phyloP scores from a whole-genome alignment of 2,797 vertebrate genomes.

The Taeniopygia guttata region DNA sequence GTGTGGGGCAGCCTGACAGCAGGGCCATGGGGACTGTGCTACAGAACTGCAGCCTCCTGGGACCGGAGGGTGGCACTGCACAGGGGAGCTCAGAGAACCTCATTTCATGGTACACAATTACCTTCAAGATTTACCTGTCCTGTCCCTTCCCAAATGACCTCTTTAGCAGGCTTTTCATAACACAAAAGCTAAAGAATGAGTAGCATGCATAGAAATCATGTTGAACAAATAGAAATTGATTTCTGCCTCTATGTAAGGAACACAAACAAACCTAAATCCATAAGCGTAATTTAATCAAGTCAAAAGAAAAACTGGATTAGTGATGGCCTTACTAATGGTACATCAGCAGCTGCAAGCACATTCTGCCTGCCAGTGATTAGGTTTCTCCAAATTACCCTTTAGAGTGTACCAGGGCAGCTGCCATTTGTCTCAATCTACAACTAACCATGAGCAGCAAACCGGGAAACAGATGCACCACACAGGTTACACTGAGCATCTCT shows the following conservation, averaged over 20 bases:
- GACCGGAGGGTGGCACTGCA: background rate
- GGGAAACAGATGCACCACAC: background rate
- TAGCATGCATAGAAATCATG: background rate
- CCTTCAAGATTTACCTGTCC: background rate
- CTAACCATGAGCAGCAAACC: background rate
- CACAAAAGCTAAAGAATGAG: background rate
- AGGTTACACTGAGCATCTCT: background rate
- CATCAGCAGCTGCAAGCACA: conserved; percentile 27
- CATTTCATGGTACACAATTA: background rate
- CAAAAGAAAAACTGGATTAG: background rate
- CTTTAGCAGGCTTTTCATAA: background rate
- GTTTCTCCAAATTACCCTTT: conserved; percentile 52
- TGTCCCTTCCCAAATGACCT: background rate
- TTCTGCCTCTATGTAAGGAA: background rate
- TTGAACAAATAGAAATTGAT: background rate
- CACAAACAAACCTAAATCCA: background rate
- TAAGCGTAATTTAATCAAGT: background rate
- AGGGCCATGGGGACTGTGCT: background rate
- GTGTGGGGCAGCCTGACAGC: background rate
- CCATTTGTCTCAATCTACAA: conserved; percentile 36
- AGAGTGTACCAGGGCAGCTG: background rate
- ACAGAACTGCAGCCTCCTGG: background rate
- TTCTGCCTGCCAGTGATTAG: conserved; percentile 35
- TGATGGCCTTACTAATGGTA: conserved; percentile 10
- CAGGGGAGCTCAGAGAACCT: background rate